Evolutionary conservation across 2,888 invertebrate genomes (phyloP), one percentile per base, ranked within the genome.

Genomic region (Ophion ellenae): DNA sequence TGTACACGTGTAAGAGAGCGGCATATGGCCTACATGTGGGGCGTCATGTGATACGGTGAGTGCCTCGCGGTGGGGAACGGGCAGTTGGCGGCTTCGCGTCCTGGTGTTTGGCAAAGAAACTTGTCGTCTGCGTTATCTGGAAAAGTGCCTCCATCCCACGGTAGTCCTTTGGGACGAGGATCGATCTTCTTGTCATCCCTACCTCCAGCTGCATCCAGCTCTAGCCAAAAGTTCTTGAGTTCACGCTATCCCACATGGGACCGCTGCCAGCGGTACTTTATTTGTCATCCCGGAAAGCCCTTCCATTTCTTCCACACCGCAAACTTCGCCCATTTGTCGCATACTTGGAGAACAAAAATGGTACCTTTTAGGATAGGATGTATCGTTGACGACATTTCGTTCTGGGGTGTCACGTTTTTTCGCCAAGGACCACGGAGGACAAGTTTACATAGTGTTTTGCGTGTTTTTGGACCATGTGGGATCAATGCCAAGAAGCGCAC

Each of bases 21-120:
- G 79, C 85, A 83, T 83, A 83, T 83, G 85, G 83, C 83, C 85
- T 85, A 83, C 83, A 85, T 85, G 85, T 67, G 84, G 40, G 59
- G 53, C 32, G 28, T 24, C 24, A 57, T 14, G 36, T 76, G 66
- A 32, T n/a, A 45, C 14, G 32, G 20, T 14, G 45, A 40, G 40
- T 40, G 40, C 40, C 40, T 6, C 9, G 40, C 6, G 40, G 40
- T 40, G 6, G 40, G 40, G 40, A 40, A 40, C 40, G 9, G 7
- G 40, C 40, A 40, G 75, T 45, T 61, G 70, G 47, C 17, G 14
- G 17, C 17, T 14, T 47, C 10, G 47, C 40, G 40, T 40, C 40
- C 40, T 6, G 61, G 9, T 45, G 7, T 45, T 28, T 61, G 61
- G 24, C n/a, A 66, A 69, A 14, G 78, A 86, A 86, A 86, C 69